A percentile compares a stretch with the other conserved stretches of the same genome.
These are phyloP conservation scores for Ophthalmolycus amberensis DNA, from an alignment of 2,113 vertebrate species.

Conservation along the genomic window DNA sequence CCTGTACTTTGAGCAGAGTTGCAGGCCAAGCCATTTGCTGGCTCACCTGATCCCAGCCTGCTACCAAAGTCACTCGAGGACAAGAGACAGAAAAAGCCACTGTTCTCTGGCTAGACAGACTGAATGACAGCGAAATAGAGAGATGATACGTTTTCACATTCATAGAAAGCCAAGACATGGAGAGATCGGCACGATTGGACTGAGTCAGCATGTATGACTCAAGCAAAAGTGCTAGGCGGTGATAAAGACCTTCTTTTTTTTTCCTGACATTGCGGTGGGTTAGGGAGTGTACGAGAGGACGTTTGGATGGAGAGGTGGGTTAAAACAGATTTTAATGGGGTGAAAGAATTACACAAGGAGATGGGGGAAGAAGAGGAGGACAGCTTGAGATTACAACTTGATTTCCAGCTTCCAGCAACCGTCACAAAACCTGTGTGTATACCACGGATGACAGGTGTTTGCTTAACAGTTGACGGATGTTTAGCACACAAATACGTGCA, in stretches of 20 bases:
- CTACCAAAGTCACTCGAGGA: constrained; percentile 36
- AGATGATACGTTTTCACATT: constrained; percentile 30
- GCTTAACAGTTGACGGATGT: constrained; percentile 44
- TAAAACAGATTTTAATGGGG: constrained; percentile 18
- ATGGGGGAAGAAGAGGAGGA: constrained; percentile 4
- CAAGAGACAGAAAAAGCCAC: constrained; percentile 23
- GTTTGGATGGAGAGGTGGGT: not conserved
- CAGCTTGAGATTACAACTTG: not conserved
- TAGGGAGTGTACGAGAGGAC: not conserved
- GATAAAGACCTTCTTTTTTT: constrained; percentile 1
- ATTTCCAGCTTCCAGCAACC: constrained; percentile 14
- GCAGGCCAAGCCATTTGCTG: constrained; percentile 40
- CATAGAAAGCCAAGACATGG: constrained; percentile 6
- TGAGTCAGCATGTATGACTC: constrained; percentile 21
- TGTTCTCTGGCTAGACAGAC: constrained; percentile 30
- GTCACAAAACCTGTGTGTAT: constrained; percentile 18
- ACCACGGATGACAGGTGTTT: constrained; percentile 36
- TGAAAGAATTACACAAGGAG: constrained; percentile 8
- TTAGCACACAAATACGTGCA: constrained; percentile 15
- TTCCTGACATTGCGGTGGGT: not conserved
- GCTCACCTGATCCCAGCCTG: constrained; percentile 39
- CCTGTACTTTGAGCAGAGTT: constrained; percentile 26
- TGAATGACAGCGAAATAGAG: constrained; percentile 21
- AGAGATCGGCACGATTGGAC: not conserved
- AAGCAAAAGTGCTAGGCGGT: not conserved